Conservation (phyloP, 2,888 invertebrate genomes). For the Busseola fusca region DNA sequence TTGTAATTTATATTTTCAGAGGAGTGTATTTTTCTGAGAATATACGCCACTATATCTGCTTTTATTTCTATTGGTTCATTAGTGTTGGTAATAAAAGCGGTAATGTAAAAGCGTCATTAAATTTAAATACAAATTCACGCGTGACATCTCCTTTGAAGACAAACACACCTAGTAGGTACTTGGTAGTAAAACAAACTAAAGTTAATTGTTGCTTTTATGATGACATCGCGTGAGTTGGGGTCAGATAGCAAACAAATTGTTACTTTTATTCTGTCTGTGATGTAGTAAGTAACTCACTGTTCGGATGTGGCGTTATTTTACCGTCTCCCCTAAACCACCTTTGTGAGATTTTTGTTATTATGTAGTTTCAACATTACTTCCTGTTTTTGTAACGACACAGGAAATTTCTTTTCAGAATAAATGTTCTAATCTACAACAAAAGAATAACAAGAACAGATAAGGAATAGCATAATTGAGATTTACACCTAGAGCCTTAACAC, state of each 20-base stretch:
- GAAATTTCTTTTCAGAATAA: neutral
- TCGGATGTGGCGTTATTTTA: conserved; percentile 54
- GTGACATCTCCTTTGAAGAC: conserved; percentile 83
- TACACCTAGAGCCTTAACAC: neutral
- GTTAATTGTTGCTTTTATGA: conserved; percentile 86
- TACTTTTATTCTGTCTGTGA: conserved; percentile 65
- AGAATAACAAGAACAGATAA: neutral
- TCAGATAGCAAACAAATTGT: conserved; percentile 80
- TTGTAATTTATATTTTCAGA: conserved; percentile 60
- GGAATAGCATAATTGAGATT: neutral
- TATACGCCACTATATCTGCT: conserved; percentile 58
- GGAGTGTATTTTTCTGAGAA: conserved; percentile 45
- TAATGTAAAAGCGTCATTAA: conserved; percentile 72
- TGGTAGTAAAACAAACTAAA: conserved; percentile 82
- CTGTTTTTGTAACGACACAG: neutral
- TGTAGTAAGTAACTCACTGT: conserved; percentile 38
- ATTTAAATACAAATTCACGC: conserved; percentile 72
- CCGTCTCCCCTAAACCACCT: neutral
- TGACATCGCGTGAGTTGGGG: conserved; percentile 83
- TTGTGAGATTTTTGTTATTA: neutral
- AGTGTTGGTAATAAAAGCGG: conserved; percentile 64
- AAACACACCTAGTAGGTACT: conserved; percentile 74
- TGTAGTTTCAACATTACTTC: neutral
- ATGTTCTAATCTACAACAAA: conserved; percentile 4
- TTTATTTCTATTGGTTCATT: conserved; percentile 62